Percentiles rank a stretch among this genome's conserved stretches.
Conservation (phyloP, 1,140 invertebrate species). For the Drosophila nikananu region DNA sequence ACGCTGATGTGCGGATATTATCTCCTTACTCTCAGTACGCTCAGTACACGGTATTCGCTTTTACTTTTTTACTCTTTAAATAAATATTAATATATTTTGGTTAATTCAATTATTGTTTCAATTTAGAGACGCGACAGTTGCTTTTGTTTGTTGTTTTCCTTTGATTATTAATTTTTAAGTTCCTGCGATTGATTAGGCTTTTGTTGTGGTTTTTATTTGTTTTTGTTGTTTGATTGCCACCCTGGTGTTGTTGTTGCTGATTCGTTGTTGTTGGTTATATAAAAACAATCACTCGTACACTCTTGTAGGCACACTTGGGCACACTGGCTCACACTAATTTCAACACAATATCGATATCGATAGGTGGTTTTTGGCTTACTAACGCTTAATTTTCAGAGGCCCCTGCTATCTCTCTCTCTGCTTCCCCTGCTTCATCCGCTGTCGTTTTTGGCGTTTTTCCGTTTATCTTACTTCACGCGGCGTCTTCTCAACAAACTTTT, state of each 20-base stretch:
- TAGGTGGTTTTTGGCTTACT: constrained; percentile 9
- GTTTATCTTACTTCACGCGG: constrained; percentile 57
- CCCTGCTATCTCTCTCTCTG: constrained; percentile 10
- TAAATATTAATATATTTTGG: constrained; percentile 9
- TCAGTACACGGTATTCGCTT: constrained; percentile 15
- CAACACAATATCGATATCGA: constrained; percentile 21
- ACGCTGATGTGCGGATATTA: constrained; percentile 34
- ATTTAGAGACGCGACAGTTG: constrained; percentile 44
- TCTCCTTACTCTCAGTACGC: constrained; percentile 28
- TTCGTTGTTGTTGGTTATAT: constrained; percentile 31
- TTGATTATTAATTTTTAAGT: constrained; percentile 8
- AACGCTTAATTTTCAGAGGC: constrained; percentile 19
- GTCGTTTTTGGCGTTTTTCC: constrained; percentile 42
- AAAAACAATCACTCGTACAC: constrained; percentile 25
- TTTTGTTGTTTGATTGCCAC: constrained; percentile 22
- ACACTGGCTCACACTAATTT: constrained; percentile 33
- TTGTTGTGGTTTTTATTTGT: constrained; percentile 22
- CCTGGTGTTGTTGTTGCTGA: constrained; percentile 11
- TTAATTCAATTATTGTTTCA: constrained; percentile 53
- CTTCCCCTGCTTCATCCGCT: constrained; percentile 24
- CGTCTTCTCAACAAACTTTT: constrained; percentile 58
- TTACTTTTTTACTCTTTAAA: constrained; percentile 29
- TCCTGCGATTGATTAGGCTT: constrained; percentile 32
- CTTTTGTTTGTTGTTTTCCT: constrained; percentile 33
- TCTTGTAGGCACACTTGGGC: neutral